Evolutionary conservation across 1,140 invertebrate genomes (phyloP), one percentile per base, ranked within the genome.

Genomic region (Tetramorium parvispinum): DNA sequence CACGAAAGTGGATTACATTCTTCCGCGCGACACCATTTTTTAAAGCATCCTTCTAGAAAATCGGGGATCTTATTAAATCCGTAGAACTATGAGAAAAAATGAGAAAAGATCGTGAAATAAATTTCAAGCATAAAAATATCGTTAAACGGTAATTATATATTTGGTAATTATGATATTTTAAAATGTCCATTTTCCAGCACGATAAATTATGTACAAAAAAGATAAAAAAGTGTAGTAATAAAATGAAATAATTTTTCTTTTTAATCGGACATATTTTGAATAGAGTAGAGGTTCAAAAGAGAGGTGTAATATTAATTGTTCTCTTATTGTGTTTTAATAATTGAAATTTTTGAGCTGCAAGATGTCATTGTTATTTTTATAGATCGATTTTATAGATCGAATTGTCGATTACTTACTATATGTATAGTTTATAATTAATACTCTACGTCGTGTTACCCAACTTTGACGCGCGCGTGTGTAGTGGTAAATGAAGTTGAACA

Each of bases 401-500:
- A 32, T 37, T 37, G 10, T 2, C 7, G 18, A 73, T 27, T 83
- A 32, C 61, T 59, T 27, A 32, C 27, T 32, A 32, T n/a, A 82
- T 10, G n/a, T 18, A 21, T 46, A 73, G 53, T 59, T 59, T 27
- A 59, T 73, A 83, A 73, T 83, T 83, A 73, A 83, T 59, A 82
- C 40, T 18, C 21, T 40, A 11, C 40, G 11, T 46, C 40, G 16
- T 43, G 24, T 73, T 83, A 73, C 24, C 24, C 53, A 83, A 73
- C 40, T 83, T 73, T 59, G 53, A 83, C 27, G 13, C 16, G 18
- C 3, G 13, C 49, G 2, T 11, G 40, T 43, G 24, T 61, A 57
- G 24, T 82, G 37, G 49, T 57, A 21, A 83, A 71, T 83, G 68
- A 83, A 83, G 68, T 83, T 83, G 79, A 73, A 83, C 79, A 73